Percentiles rank a stretch among this genome's conserved stretches.
Evolutionary conservation across 2,888 invertebrate genomes (phyloP).

Genomic region (Ornithoptera priamus): DNA sequence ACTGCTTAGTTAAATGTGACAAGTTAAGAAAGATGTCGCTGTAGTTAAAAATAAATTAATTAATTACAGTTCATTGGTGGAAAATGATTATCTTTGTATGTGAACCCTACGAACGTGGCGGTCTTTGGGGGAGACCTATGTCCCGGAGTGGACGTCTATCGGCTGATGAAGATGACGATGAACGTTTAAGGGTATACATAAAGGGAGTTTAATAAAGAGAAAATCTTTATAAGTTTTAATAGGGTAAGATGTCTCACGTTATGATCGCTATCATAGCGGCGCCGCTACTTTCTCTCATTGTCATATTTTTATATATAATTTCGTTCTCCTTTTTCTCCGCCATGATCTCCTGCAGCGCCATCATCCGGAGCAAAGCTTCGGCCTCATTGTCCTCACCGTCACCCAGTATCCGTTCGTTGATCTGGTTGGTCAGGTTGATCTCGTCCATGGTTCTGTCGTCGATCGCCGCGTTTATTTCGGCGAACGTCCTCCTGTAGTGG

Average conservation of each 20-base stretch:
- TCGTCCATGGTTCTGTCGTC: conserved; percentile 64
- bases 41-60: no score
- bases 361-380: conserved; percentile 54
- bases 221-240: neutral
- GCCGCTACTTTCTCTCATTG: neutral
- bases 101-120: neutral
- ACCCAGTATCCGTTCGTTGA: conserved; percentile 62
- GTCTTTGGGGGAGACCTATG: neutral
- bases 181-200: neutral
- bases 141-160: no score
- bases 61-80: no score
- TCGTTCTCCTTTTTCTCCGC: conserved; percentile 27
- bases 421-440: conserved; percentile 62
- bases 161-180: neutral
- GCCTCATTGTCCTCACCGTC: conserved; percentile 53
- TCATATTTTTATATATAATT: conserved; percentile 4
- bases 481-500: conserved; percentile 32
- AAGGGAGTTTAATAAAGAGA: neutral
- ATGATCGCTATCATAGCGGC: conserved; percentile 15
- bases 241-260: conserved; percentile 1
- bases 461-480: conserved; percentile 38
- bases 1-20: no score
- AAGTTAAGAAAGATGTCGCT: no score
- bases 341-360: conserved; percentile 64
- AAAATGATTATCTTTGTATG: no score